Percentiles rank a stretch among this genome's conserved stretches.
Conservation (phyloP, 2,113 vertebrate genomes). For the Corythaixoides concolor region DNA sequence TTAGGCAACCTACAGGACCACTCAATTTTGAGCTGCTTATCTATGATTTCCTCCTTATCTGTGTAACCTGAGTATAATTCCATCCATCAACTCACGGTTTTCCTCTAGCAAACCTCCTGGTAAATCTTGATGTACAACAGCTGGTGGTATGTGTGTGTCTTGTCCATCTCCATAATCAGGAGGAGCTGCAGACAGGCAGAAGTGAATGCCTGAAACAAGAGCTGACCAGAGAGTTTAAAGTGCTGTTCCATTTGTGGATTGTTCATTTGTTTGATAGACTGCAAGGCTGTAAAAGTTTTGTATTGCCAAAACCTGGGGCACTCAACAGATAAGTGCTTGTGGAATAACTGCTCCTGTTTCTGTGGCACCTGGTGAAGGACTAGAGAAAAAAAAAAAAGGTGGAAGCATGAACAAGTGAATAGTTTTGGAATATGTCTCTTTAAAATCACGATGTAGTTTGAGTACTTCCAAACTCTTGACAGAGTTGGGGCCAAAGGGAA, state of each 20-base stretch:
- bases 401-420: not conserved
- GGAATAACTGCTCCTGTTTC: not conserved
- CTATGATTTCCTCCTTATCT: not conserved
- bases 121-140: not conserved
- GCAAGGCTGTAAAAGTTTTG: not conserved
- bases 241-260: not conserved
- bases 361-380: not conserved
- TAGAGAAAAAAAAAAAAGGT: not conserved
- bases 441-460: not conserved
- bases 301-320: not conserved
- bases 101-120: not conserved
- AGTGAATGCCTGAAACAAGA: not conserved
- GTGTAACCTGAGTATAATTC: not conserved
- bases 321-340: not conserved
- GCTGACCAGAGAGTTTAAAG: not conserved
- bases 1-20: not conserved
- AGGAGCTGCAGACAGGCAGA: not conserved
- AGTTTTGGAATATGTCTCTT: not conserved
- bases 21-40: not conserved
- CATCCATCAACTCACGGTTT: not conserved
- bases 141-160: not conserved
- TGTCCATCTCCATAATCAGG: not conserved
- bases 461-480: not conserved
- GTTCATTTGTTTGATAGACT: not conserved
- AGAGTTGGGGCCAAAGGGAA: not conserved